Evolutionary conservation across 2,113 vertebrate species (phyloP), one percentile per base, ranked within the genome.

Genomic region (Lucifuga dentata): DNA sequence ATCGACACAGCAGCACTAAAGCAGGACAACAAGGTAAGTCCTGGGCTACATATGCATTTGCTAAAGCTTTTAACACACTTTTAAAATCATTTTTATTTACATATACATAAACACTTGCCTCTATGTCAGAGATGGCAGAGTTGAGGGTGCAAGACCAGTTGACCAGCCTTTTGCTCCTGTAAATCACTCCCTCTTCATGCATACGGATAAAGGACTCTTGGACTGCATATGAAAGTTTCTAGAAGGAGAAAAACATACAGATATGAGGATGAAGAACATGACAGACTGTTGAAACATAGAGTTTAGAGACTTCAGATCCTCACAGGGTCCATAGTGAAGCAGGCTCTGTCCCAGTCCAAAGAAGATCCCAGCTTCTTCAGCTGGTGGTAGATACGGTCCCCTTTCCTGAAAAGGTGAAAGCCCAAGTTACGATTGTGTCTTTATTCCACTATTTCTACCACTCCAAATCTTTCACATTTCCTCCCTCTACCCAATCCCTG

Each of bases 91-190:
- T 29, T 29, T 29, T 5, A 29, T 29, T 3, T 5, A 7, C 26
- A 29, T 7, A 29, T 33, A 12, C 53, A 60, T 23, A 33, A 17
- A 21, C 8, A 67, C 90, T 40, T 38, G 93, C 95, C 93, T 98
- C 95, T 1, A 97, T 98, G 86, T 98, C 95, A 0, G 96, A 98
- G 91, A 98, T 98, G 75, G 96, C 96, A 0, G 96, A 98, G 87
- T 96, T 96, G 4, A 98, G 93, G 2, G 92, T 92, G 68, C 96
- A 98, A 67, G 96, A 98, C 96, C 96, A 98, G 90, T 97, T 97
- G 61, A 97, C 96, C 6, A 97, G 94, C 23, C 96, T 93, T 52
- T 94, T 96, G 86, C 95, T 96, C 21, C 96, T 93, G 80, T 98
- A 98, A 78, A 98, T 95, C 73, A 95, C 87, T 0, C 95, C 95